Evolutionary conservation across 2,113 vertebrate genomes (phyloP).

Genomic region (Austrofundulus limnaeus): DNA sequence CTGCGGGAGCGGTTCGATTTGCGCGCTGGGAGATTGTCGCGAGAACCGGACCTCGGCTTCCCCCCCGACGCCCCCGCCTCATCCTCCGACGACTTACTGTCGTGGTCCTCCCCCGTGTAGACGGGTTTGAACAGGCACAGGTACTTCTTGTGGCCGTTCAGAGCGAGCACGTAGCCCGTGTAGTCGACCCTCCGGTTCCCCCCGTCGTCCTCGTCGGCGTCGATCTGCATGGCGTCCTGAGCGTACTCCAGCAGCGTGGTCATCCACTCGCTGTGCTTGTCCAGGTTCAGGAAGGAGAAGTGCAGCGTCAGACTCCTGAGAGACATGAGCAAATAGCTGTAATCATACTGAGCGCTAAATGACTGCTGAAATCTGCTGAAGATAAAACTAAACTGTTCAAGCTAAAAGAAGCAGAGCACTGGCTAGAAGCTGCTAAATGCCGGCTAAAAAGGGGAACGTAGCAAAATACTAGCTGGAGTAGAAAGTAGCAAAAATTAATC

Average conservation of each 20-base stretch:
- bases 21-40: slow-evolving; percentile 64
- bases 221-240: slow-evolving; percentile 84
- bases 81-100: slow-evolving; percentile 74
- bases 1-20: slow-evolving; percentile 73
- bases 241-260: slow-evolving; percentile 88
- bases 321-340: background rate
- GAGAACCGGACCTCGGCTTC: slow-evolving; percentile 63
- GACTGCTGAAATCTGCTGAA: too few relatives aligned
- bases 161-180: slow-evolving; percentile 91
- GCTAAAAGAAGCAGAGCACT: too few relatives aligned
- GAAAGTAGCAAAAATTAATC: too few relatives aligned
- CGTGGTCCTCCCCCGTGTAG: slow-evolving; percentile 84
- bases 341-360: too few relatives aligned
- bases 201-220: slow-evolving; percentile 84
- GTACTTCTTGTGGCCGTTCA: slow-evolving; percentile 97
- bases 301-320: slow-evolving; percentile 90
- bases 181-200: slow-evolving; percentile 85
- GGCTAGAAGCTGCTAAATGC: too few relatives aligned
- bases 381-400: too few relatives aligned
- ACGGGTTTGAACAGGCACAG: slow-evolving; percentile 95
- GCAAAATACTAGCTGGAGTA: too few relatives aligned
- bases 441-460: too few relatives aligned
- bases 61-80: slow-evolving; percentile 45
- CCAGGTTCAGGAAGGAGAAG: slow-evolving; percentile 96
- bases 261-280: slow-evolving; percentile 94